Base-by-base conservation (phyloP, 1,140 invertebrate genomes). In the Helicoverpa armigera region DNA sequence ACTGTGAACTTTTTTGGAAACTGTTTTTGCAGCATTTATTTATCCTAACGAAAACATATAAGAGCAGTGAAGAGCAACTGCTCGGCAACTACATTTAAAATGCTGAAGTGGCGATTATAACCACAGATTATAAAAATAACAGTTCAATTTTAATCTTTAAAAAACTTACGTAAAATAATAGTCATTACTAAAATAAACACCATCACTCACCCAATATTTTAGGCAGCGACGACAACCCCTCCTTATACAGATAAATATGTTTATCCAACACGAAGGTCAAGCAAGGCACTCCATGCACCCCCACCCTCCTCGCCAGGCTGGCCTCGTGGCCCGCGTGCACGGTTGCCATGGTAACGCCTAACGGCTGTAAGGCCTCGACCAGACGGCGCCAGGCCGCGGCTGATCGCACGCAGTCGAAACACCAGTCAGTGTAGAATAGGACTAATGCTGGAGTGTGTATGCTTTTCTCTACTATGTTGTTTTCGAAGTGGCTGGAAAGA, bases 381-480 rank as follows among this genome's bases (percentile, higher is more conserved):
- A 99, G 95, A 82, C 97, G 96, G 80, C 98, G 96, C 96, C 98
- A 98, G 9, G 97, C 96, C 3, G 97, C 97, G 73, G 98, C 98
- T 16, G 97, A 96, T 91, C 98, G 96, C 58, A 98, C 96, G 92
- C 98, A 99, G 48, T 98, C 96, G 92, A 98, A 98, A 94, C 98
- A 99, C 97, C 98, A 98, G 92, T 99, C 98, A 4, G 98, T 97
- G 92, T 99, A 99, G 89, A 98, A 98, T 82, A 99, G 96, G 35
- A 99, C 96, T 53, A 99, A 93, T 82, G 98, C 97, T 12, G 98
- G 98, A 35, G 96, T 97, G 61, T 96, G 96, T 53, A 96, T 95
- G 91, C 98, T 98, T 87, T 98, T 98, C 81, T 98, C 97, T 65
- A 99, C 87, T 80, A 99, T 96, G 29, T 96, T 97, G 84, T 98